Base-by-base conservation (phyloP, 2,888 invertebrate species). In the Zele albiditarsus region DNA sequence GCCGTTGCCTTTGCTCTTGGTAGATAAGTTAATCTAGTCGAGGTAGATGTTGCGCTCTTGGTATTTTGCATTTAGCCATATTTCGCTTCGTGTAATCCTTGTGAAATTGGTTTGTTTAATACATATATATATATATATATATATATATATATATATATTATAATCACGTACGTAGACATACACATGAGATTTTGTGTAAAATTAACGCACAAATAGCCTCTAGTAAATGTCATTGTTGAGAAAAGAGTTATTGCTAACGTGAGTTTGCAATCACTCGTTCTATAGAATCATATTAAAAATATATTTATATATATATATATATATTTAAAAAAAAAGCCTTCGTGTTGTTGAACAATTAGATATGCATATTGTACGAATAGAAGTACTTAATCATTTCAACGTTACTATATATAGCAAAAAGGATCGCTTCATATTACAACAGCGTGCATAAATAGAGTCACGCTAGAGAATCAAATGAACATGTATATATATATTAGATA, bases 371-470 rank as follows among this genome's bases (percentile, higher is more conserved):
- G 75, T 75, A 62, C 72, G 70, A 76, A 69, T 73, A 79, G 72
- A 71, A 78, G 78, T 79, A 74, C 78, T 79, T 79, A 78, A 79
- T 79, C 78, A 79, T 78, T 79, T 77, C 74, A 79, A 76, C 78
- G 72, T 78, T 71, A 72, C 58, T 78, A 75, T 79, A 71, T 65
- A 77, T 66, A 71, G 46, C 72, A 49, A 70, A 75, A 74, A 73
- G 77, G 66, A 77, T 79, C 77, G 79, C 77, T 75, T 78, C 79
- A 75, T 75, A 79, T 79, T 79, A 79, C 78, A 73, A 68, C 71
- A 73, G 62, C 65, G 76, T 78, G 77, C 74, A 76, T 75, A 79
- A 79, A 79, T 79, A 79, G 75, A 78, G 79, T 79, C 79, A 79
- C 79, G 79, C 79, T 73, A 77, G 49, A 63, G 72, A 70, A n/a